Percentiles rank a stretch among this genome's conserved stretches.
phyloP scores from a whole-genome alignment of 1,140 invertebrate species.

The silkworm (Bombyx mori) region DNA sequence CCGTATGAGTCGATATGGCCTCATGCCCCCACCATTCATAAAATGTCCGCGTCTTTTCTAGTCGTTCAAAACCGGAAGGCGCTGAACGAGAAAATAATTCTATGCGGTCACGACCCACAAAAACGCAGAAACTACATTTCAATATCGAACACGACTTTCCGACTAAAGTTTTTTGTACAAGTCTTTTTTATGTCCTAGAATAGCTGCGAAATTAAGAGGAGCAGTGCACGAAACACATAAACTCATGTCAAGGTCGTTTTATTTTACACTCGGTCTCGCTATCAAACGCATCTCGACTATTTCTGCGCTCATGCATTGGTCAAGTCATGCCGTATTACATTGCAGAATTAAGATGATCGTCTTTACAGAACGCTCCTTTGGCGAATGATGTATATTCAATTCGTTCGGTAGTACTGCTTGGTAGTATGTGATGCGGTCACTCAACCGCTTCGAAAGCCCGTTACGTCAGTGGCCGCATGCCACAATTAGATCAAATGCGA shows the following conservation, averaged over 20 bases:
- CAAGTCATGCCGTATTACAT: constrained; percentile 24
- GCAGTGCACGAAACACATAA: neutral
- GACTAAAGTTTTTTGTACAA: no score
- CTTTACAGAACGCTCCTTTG: constrained; percentile 15
- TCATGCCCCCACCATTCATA: no score
- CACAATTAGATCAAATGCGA: constrained; percentile 59
- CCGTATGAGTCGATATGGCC: no score
- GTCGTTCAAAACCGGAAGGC: no score
- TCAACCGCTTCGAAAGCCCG: constrained; percentile 45
- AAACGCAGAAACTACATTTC: no score
- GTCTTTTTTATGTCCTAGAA: no score
- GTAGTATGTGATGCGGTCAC: constrained; percentile 42
- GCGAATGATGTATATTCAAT: constrained; percentile 21
- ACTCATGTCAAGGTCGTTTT: constrained; percentile 18
- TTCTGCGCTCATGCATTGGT: constrained; percentile 19
- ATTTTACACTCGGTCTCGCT: constrained; percentile 9
- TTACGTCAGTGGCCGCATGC: constrained; percentile 55
- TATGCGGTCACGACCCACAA: no score
- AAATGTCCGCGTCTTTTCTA: no score
- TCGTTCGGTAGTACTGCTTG: constrained; percentile 33
- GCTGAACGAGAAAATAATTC: no score
- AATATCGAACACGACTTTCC: no score
- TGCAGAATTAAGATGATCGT: constrained; percentile 27
- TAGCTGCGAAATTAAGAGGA: no score
- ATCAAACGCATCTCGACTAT: constrained; percentile 21